Percentiles rank a stretch among this genome's conserved stretches.
Evolutionary conservation across 2,797 vertebrate species (phyloP).

Genomic region (Ceyx erithaca): DNA sequence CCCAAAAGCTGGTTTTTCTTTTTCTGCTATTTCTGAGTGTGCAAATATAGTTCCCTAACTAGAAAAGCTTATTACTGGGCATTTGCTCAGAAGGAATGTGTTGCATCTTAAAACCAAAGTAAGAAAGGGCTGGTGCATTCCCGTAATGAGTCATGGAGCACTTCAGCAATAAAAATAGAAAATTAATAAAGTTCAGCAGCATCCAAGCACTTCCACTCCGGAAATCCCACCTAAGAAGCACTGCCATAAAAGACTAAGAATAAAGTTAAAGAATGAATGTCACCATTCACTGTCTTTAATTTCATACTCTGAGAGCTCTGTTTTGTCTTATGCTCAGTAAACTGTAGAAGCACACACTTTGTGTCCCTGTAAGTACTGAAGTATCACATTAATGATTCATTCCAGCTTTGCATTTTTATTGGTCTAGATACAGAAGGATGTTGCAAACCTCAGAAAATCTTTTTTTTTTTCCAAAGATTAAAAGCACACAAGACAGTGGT

Average conservation of each 20-base stretch:
- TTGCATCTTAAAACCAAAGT: neutral
- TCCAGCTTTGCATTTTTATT: neutral
- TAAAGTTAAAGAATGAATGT: neutral
- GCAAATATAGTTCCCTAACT: neutral
- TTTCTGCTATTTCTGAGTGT: neutral
- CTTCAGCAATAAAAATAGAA: neutral
- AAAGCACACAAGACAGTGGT: neutral
- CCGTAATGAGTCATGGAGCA: neutral
- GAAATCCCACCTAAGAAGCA: neutral
- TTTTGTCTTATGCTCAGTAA: neutral
- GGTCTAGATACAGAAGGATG: neutral
- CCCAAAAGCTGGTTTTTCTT: neutral
- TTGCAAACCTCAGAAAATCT: neutral
- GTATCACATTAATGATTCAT: neutral
- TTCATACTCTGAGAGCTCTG: constrained; percentile 7
- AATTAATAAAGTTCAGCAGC: neutral
- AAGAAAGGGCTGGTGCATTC: neutral
- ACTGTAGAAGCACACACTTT: neutral
- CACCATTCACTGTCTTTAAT: neutral
- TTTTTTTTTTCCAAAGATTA: neutral
- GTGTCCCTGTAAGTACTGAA: neutral
- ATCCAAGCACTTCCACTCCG: neutral
- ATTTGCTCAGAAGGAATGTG: neutral
- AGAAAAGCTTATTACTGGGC: neutral
- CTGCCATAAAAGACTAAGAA: neutral